Evolutionary conservation across 2,888 invertebrate species (phyloP).

Genomic region (Diaphora mendica): DNA sequence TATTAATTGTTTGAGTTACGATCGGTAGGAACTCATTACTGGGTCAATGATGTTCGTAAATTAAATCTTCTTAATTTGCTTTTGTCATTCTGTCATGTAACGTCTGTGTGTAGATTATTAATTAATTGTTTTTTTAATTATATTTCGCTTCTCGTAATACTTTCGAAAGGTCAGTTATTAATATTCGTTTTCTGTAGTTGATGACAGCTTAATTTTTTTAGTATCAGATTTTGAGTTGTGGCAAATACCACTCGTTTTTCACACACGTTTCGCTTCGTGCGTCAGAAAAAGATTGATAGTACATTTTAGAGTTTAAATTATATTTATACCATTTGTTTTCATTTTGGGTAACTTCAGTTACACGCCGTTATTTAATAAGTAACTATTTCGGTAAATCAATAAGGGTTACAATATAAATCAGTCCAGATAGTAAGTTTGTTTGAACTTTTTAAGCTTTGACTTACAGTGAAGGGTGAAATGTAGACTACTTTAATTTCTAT

Average conservation of each 20-base stretch:
- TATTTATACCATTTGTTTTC: background rate
- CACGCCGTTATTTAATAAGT: background rate
- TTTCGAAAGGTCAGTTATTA: slow-evolving; percentile 21
- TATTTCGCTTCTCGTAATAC: slow-evolving; percentile 50
- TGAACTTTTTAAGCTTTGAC: no score
- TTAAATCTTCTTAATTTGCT: slow-evolving; percentile 63
- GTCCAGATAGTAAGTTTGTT: no score
- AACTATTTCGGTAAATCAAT: background rate
- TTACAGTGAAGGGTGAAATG: no score
- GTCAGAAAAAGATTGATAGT: background rate
- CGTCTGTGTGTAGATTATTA: slow-evolving; percentile 50
- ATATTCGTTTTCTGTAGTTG: slow-evolving; percentile 4
- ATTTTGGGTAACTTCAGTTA: background rate
- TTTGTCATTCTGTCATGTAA: slow-evolving; percentile 54
- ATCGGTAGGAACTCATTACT: slow-evolving; percentile 54
- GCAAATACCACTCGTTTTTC: background rate
- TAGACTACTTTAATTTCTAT: background rate
- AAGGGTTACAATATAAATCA: background rate
- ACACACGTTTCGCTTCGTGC: no score
- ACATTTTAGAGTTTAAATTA: background rate
- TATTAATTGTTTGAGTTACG: slow-evolving; percentile 68
- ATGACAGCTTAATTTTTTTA: background rate
- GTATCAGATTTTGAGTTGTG: background rate
- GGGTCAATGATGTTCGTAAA: slow-evolving; percentile 75
- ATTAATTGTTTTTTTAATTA: slow-evolving; percentile 64